phyloP scores from a whole-genome alignment of 2,113 vertebrate species.

The Dendropsophus ebraccatus region DNA sequence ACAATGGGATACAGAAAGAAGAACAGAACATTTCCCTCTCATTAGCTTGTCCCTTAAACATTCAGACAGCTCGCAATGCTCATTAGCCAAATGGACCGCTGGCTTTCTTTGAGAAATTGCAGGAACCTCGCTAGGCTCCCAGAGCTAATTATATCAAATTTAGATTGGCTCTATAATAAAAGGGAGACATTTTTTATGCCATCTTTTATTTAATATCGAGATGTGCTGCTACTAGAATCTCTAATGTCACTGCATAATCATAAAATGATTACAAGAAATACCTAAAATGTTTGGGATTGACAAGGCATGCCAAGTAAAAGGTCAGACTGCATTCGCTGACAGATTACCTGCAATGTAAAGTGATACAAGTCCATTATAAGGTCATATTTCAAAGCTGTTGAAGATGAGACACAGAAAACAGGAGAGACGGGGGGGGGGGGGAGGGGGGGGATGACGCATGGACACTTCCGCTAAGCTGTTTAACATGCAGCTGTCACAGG shows the following conservation, averaged over 20 bases:
- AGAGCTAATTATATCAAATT: slow-evolving; percentile 54
- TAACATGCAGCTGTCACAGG: not conserved
- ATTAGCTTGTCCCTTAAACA: slow-evolving; percentile 51
- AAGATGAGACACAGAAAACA: slow-evolving; percentile 28
- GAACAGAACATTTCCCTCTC: slow-evolving; percentile 49
- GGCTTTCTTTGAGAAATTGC: slow-evolving; percentile 52
- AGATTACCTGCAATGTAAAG: slow-evolving; percentile 52
- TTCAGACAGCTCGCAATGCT: slow-evolving; percentile 50
- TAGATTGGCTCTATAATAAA: slow-evolving; percentile 54
- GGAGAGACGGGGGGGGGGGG: not conserved
- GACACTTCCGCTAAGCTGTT: slow-evolving; percentile 21
- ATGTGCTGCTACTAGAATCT: slow-evolving; percentile 53
- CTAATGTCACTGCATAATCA: slow-evolving; percentile 56
- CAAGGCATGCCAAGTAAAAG: slow-evolving; percentile 42
- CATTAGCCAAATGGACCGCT: slow-evolving; percentile 57
- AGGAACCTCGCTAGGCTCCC: slow-evolving; percentile 50
- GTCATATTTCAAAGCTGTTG: slow-evolving; percentile 37
- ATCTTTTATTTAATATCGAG: slow-evolving; percentile 56
- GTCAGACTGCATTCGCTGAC: slow-evolving; percentile 37
- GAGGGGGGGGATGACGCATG: not conserved
- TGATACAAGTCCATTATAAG: slow-evolving; percentile 51
- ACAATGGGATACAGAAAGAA: slow-evolving; percentile 41
- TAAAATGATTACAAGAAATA: slow-evolving; percentile 53
- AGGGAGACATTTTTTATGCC: slow-evolving; percentile 49
- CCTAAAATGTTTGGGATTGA: slow-evolving; percentile 43